Percentiles rank a stretch among this genome's conserved stretches.
These are phyloP conservation scores for Sisyra nigra DNA, from an alignment of 2,888 invertebrate genomes.

Conservation along the genomic window DNA sequence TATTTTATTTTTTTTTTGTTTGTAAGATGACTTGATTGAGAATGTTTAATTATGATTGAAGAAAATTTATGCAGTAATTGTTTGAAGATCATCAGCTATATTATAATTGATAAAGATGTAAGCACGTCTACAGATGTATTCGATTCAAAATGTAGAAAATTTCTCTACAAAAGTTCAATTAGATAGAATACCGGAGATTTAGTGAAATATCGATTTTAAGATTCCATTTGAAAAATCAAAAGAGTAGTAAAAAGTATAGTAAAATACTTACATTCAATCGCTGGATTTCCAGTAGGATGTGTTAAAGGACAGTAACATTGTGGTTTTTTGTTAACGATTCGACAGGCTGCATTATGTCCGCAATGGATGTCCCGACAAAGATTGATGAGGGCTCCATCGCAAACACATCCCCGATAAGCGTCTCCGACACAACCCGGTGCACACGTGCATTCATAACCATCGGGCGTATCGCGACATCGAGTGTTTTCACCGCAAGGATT, in stretches of 20 bases:
- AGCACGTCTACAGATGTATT: no score
- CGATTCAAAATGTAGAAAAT: no score
- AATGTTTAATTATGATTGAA: no score
- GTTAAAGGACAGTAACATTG: constrained; percentile 74
- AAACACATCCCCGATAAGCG: constrained; percentile 63
- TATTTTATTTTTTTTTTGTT: no score
- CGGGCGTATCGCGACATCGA: constrained; percentile 58
- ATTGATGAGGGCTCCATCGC: constrained; percentile 46
- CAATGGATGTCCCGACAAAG: constrained; percentile 67
- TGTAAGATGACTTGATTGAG: no score
- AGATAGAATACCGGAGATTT: no score
- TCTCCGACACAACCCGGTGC: constrained; percentile 66
- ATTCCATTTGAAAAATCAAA: neutral
- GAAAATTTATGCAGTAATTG: no score
- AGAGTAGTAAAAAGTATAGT: neutral
- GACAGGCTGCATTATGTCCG: constrained; percentile 69
- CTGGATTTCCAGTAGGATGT: constrained; percentile 71
- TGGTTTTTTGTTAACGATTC: constrained; percentile 46
- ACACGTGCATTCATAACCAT: constrained; percentile 71
- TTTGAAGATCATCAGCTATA: no score
- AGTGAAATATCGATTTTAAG: no score
- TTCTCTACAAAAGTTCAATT: no score
- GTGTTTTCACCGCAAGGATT: constrained; percentile 78
- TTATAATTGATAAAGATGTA: no score
- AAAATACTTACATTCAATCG: constrained; percentile 72